A percentile compares a stretch with the other conserved stretches of the same genome.
These are phyloP conservation scores for Sprattus sprattus DNA, from an alignment of 2,113 vertebrate genomes.

Conservation along the genomic window DNA sequence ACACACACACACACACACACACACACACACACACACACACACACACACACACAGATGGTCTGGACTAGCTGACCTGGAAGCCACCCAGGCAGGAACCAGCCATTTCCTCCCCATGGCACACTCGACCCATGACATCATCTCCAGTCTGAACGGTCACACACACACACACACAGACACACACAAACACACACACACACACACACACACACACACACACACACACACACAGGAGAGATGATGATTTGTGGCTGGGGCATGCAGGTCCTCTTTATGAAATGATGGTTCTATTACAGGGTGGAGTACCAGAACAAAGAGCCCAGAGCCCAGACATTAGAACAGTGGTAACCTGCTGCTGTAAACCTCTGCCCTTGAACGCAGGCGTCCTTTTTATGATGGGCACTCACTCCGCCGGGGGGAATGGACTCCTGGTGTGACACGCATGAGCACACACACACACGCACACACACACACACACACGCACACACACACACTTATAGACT, in stretches of 20 bases:
- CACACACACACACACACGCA: neutral
- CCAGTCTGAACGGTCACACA: neutral
- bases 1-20: neutral
- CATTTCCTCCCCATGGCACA: neutral
- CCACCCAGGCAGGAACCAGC: neutral
- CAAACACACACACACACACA: neutral
- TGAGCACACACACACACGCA: neutral
- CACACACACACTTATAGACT: neutral
- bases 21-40: constrained; percentile 4
- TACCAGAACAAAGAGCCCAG: neutral
- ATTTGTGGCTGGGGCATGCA: neutral
- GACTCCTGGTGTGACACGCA: neutral
- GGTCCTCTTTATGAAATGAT: constrained; percentile 6
- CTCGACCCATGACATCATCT: too few species aligned
- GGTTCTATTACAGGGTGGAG: constrained; percentile 3
- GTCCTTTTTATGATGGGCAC: neutral
- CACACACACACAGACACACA: neutral
- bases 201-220: neutral
- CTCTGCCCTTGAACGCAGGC: neutral
- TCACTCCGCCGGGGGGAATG: neutral
- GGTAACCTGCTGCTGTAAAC: neutral
- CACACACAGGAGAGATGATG: constrained; percentile 4
- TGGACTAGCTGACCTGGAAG: neutral
- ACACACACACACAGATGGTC: constrained; percentile 13
- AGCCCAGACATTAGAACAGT: neutral